Evolutionary conservation across 2,888 invertebrate genomes (phyloP), one percentile per base, ranked within the genome.

Genomic region (Volucella zonaria): DNA sequence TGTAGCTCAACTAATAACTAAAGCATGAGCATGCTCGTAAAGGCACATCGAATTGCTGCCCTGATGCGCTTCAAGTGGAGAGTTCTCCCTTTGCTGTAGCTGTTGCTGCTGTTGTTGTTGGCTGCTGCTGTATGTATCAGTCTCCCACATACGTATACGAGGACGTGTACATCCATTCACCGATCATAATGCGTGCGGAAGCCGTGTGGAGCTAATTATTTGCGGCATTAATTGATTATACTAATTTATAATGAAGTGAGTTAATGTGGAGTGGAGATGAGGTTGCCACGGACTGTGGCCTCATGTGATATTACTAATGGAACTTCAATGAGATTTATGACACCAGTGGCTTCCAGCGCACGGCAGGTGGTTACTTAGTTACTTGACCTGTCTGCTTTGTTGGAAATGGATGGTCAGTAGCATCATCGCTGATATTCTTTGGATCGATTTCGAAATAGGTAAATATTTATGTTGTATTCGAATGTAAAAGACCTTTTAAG

Each of bases 321-420:
- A 81, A 77, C 81, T 81, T 81, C 81, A 85, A 77, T 85, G 81
- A 85, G 80, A 85, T 85, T 85, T 85, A 85, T 85, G 81, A 77
- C 81, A 85, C 67, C 85, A 59, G 67, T 62, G 81, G 67, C 68
- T 73, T 73, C 80, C 71, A 73, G 23, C 43, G 52, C 82, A 43
- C 82, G 61, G 81, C 85, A 80, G 85, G 80, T 81, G 80, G 85
- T 74, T 82, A 54, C 23, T 9, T 79, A 40, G 54, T 83, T 70
- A 31, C 15, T 64, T 62, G 70, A 56, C 49, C 68, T 66, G 67
- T 59, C 54, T 73, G 73, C 43, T 10, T 58, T 58, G n/a, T 43
- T 12, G 8, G 31, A 1, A 45, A 45, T 52, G n/a, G 23, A 9
- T 54, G 52, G 52, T 51, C 15, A 61, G 80, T 51, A 49, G 47